A percentile compares a stretch with the other conserved stretches of the same genome.
Conservation (phyloP, 2,797 vertebrate species). For the Chiloscyllium punctatum region DNA sequence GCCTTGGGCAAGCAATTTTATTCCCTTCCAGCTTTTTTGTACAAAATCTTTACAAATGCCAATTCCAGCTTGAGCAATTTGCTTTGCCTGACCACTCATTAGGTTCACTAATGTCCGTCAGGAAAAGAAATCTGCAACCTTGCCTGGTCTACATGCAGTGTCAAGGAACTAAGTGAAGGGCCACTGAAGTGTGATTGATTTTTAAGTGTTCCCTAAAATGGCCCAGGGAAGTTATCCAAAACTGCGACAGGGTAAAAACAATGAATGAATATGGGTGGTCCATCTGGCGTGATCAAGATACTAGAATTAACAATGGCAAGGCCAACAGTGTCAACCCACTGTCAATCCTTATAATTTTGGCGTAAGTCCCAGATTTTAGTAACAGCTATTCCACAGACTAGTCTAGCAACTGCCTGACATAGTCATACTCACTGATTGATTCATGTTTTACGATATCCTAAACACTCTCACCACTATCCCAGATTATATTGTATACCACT, state of each 20-base stretch:
- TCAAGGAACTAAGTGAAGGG: too few relatives aligned
- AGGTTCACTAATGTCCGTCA: too few relatives aligned
- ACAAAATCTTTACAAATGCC: not conserved
- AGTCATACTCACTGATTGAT: not conserved
- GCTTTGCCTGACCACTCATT: not conserved
- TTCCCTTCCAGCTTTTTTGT: not conserved
- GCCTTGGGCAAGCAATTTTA: not conserved
- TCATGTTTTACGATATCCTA: not conserved
- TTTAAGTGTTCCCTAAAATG: too few relatives aligned
- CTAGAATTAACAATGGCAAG: not conserved
- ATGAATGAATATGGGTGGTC: too few relatives aligned
- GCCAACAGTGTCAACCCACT: not conserved
- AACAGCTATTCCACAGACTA: not conserved
- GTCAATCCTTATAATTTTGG: too few relatives aligned
- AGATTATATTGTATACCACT: not conserved
- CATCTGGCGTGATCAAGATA: not conserved
- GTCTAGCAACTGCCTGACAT: not conserved
- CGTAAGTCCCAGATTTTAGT: too few relatives aligned
- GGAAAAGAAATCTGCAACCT: too few relatives aligned
- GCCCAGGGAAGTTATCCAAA: too few relatives aligned
- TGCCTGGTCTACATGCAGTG: too few relatives aligned
- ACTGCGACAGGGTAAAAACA: too few relatives aligned
- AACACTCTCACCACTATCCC: not conserved
- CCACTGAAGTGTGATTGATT: too few relatives aligned
- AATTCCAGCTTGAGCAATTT: not conserved